These are phyloP conservation scores for Anabacerthia variegaticeps DNA, from an alignment of 2,797 vertebrate genomes.

Conservation along the genomic window DNA sequence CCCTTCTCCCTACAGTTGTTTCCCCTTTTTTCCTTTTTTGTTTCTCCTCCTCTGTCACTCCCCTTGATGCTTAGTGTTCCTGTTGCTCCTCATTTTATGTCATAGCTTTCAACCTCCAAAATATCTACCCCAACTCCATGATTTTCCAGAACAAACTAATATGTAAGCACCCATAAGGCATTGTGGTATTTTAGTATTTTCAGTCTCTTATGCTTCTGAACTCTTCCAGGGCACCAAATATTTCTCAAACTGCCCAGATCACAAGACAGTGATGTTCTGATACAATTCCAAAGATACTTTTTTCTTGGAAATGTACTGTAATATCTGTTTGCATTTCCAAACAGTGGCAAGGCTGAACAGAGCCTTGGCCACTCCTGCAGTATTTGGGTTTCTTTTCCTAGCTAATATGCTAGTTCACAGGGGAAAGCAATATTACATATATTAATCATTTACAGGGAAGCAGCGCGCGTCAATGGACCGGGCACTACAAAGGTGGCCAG, in stretches of 20 bases:
- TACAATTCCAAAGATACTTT: neutral
- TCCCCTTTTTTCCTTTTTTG: neutral
- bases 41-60: neutral
- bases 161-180: neutral
- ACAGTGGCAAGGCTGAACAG: neutral
- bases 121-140: neutral
- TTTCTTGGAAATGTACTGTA: neutral
- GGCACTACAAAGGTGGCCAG: neutral
- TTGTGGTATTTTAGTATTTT: neutral
- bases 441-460: neutral
- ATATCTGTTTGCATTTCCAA: neutral
- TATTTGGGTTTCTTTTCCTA: neutral
- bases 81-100: neutral
- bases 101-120: neutral
- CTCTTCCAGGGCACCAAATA: neutral
- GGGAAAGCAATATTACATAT: neutral
- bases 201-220: neutral
- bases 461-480: rapidly evolving
- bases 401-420: neutral
- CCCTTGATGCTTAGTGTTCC: neutral
- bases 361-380: neutral
- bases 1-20: neutral
- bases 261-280: neutral
- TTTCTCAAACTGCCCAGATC: neutral
- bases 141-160: neutral